Evolutionary conservation across 35 echinoderm and acorn worm species (phyloP).

Genomic region (Nesometra sesokonis): DNA sequence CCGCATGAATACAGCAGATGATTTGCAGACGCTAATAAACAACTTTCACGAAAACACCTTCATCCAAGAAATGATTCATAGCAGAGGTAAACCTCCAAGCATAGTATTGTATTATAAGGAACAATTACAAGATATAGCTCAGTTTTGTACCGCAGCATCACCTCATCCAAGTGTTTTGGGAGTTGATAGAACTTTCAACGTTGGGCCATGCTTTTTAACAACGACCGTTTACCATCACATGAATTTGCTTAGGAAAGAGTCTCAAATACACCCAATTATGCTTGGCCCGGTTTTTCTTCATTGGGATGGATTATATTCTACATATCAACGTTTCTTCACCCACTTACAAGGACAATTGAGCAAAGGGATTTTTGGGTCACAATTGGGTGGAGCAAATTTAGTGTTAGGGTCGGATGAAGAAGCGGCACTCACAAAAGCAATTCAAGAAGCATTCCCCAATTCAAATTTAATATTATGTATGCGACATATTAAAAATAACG

Average conservation of each 20-base stretch:
- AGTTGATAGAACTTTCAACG: constrained; percentile 14
- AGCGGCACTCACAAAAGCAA: constrained; percentile 22
- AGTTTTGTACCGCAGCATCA: constrained; percentile 5
- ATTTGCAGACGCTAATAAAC: constrained; percentile 3
- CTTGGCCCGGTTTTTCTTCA: constrained; percentile 3
- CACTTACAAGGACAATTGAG: constrained; percentile 9
- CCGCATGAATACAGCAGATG: constrained; percentile 4
- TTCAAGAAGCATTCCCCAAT: constrained; percentile 8
- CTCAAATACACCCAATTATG: constrained; percentile 5
- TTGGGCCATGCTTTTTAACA: constrained; percentile 12
- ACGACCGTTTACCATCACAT: constrained; percentile 8
- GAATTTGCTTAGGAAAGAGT: constrained; percentile 8
- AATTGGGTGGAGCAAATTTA: not conserved
- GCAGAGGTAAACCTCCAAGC: not conserved
- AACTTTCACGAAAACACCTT: constrained; percentile 2
- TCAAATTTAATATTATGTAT: not conserved
- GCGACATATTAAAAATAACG: constrained; percentile 17
- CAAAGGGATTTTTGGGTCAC: not conserved
- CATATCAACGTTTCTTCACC: constrained; percentile 25
- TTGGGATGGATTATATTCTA: constrained; percentile 28
- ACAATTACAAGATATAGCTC: constrained; percentile 3
- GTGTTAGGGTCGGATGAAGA: constrained; percentile 28
- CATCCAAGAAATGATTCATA: constrained; percentile 25
- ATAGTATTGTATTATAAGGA: constrained; percentile 16
- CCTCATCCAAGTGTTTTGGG: constrained; percentile 19